Percentiles rank a stretch among this genome's conserved stretches.
Evolutionary conservation across 2,797 vertebrate species (phyloP).

Genomic region (Aldrovandia affinis): DNA sequence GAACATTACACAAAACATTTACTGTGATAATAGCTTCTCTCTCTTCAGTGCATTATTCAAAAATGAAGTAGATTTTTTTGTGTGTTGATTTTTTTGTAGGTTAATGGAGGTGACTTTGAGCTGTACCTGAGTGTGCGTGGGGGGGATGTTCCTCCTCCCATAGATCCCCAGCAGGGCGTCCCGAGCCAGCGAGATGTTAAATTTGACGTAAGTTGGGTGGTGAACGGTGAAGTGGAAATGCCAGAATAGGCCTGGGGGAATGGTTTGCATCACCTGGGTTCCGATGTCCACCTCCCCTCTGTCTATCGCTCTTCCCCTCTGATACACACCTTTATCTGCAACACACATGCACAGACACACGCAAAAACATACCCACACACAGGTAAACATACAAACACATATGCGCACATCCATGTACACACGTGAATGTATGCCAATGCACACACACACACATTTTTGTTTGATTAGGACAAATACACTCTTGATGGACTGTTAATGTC

Average conservation of each 20-base stretch:
- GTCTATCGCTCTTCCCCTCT: conserved; percentile 91
- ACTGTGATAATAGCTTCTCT: neutral
- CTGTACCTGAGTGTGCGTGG: conserved; percentile 93
- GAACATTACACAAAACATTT: neutral
- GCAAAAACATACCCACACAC: neutral
- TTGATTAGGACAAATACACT: too few relatives aligned
- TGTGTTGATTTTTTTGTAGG: neutral
- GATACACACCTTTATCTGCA: conserved; percentile 73
- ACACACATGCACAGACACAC: conserved; percentile 46
- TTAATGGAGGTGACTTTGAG: neutral
- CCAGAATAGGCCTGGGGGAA: conserved; percentile 96
- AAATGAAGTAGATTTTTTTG: neutral
- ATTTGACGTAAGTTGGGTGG: conserved; percentile 92
- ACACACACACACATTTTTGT: neutral
- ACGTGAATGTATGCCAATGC: neutral
- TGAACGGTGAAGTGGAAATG: conserved; percentile 93
- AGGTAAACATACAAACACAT: neutral
- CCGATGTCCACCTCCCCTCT: conserved; percentile 92
- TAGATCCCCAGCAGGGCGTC: conserved; percentile 93
- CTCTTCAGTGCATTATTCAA: neutral
- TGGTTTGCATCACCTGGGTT: conserved; percentile 89
- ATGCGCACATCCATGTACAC: neutral
- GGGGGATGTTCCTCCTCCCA: conserved; percentile 92
- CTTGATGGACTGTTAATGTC: too few relatives aligned
- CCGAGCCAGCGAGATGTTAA: conserved; percentile 91